phyloP scores from a whole-genome alignment of 2,797 vertebrate genomes.

The Antrozous pallidus region DNA sequence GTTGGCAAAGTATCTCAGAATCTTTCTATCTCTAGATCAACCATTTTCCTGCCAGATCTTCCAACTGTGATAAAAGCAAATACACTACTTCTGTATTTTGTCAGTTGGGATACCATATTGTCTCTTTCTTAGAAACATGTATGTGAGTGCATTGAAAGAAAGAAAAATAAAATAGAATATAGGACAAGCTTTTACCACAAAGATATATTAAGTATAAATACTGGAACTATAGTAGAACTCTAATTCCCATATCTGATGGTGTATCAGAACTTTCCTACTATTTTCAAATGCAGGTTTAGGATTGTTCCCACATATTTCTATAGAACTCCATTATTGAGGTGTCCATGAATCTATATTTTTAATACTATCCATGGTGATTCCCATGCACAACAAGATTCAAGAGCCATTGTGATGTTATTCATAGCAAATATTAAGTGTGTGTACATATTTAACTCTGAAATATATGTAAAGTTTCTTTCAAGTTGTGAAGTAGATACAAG shows the following conservation, averaged over 20 bases:
- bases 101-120: not conserved
- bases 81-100: not conserved
- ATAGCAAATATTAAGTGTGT: not conserved
- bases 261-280: not conserved
- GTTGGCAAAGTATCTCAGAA: not conserved
- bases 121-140: not conserved
- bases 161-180: not conserved
- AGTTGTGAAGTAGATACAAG: not conserved
- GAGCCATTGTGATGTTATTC: not conserved
- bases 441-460: not conserved
- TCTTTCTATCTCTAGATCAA: not conserved
- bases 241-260: not conserved
- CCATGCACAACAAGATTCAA: not conserved
- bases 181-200: not conserved
- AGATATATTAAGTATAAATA: not conserved
- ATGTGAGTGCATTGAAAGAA: not conserved
- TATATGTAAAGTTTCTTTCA: not conserved
- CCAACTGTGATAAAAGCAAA: not conserved
- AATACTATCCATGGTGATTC: not conserved
- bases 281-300: not conserved
- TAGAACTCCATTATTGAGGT: not conserved
- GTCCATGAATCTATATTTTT: not conserved
- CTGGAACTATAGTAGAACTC: not conserved
- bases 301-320: not conserved
- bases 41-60: not conserved